These are phyloP conservation scores for Pyrrhia umbra DNA, from an alignment of 2,888 invertebrate species.

Conservation along the genomic window DNA sequence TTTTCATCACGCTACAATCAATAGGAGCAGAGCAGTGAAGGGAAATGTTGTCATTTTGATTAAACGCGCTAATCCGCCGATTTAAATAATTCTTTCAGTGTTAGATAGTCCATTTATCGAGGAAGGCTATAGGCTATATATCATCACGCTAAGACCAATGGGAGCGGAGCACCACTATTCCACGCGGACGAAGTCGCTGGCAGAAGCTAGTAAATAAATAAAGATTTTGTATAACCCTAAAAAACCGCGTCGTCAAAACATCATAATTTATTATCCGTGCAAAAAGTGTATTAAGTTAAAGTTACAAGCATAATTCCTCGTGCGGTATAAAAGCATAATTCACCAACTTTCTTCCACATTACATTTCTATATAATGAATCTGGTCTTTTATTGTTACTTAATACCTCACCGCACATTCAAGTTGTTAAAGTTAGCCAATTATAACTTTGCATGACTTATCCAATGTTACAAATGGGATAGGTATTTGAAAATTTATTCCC, in stretches of 20 bases:
- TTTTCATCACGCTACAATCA: no score
- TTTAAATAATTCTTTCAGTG: no score
- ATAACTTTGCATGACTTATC: constrained; percentile 65
- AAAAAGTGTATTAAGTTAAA: neutral
- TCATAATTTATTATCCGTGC: neutral
- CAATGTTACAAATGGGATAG: constrained; percentile 52
- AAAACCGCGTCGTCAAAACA: constrained; percentile 4
- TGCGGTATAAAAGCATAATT: constrained; percentile 15
- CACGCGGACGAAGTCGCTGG: no score
- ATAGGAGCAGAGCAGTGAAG: no score
- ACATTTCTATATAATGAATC: constrained; percentile 47
- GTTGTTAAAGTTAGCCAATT: constrained; percentile 67
- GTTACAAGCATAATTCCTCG: neutral
- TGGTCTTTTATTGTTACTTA: constrained; percentile 59
- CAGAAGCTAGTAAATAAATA: no score
- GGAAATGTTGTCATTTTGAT: no score
- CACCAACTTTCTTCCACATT: constrained; percentile 36
- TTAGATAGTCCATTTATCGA: no score
- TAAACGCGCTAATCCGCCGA: no score
- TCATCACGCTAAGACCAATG: no score
- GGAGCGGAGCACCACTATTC: no score
- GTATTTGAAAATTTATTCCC: constrained; percentile 51
- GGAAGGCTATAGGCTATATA: no score
- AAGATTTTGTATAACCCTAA: neutral
- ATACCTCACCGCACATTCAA: constrained; percentile 47